Conservation (phyloP, 1,140 invertebrate genomes). For the Rhagoletis pomonella region DNA sequence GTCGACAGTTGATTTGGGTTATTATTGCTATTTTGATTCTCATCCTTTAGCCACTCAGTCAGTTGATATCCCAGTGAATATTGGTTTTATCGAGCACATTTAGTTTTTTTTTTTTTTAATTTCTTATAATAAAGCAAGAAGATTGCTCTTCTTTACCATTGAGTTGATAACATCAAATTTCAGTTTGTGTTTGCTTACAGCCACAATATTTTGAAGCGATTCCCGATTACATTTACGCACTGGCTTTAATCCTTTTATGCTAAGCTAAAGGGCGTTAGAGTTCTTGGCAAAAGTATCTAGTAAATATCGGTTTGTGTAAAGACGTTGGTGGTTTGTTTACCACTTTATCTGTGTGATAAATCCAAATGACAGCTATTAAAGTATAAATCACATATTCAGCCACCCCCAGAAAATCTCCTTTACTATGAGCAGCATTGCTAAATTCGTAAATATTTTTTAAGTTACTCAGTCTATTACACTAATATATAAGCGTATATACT, state of each 20-base stretch:
- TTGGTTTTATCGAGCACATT: slow-evolving; percentile 40
- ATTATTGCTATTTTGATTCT: slow-evolving; percentile 53
- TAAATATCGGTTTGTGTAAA: background rate
- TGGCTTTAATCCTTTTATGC: background rate
- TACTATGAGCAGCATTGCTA: too few relatives aligned
- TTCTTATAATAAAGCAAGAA: background rate
- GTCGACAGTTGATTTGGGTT: slow-evolving; percentile 55
- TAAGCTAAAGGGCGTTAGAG: background rate
- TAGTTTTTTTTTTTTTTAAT: background rate
- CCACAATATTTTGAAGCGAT: background rate
- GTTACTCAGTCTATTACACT: too few relatives aligned
- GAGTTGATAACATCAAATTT: background rate
- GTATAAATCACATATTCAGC: background rate
- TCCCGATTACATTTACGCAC: background rate
- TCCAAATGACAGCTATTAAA: slow-evolving; percentile 52
- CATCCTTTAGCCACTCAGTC: slow-evolving; percentile 17
- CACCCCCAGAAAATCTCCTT: too few relatives aligned
- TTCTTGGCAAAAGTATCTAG: background rate
- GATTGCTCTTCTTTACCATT: background rate
- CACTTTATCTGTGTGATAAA: slow-evolving; percentile 13
- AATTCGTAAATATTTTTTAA: too few relatives aligned
- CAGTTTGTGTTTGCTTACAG: background rate
- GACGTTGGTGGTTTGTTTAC: background rate
- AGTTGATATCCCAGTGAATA: slow-evolving; percentile 41
- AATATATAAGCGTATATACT: too few relatives aligned